Base-by-base conservation (phyloP, 2,888 invertebrate genomes). In the Exocentrus adspersus region DNA sequence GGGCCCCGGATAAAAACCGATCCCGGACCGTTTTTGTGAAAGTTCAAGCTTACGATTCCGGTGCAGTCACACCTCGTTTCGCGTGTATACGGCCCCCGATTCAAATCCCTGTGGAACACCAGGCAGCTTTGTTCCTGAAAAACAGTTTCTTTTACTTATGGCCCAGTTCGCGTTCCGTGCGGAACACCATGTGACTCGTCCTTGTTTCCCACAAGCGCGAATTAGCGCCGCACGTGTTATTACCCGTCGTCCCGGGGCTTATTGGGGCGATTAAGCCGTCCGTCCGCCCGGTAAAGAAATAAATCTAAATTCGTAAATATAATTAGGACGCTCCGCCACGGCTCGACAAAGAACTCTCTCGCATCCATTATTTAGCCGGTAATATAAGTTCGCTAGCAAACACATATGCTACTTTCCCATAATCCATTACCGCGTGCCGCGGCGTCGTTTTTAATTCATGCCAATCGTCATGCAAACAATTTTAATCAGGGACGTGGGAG, bases 351-450 rank as follows among this genome's bases (percentile, higher is more conserved):
- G 67, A 69, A 63, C 56, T 9, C 37, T 50, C 62, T 9, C 37
- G 53, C 62, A 69, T 71, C 67, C 66, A 70, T 70, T 72, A 68
- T 73, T 71, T 64, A 65, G 64, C 32, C 67, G 60, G 20, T 67
- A 65, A 69, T 70, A 70, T 64, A 67, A 60, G 62, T 60, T 66
- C 48, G 68, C 66, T 73, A 70, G 24, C 64, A 72, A n/a, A n/a
- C 75, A 75, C 75, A 75, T 74, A 71, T 77, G 75, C 63, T 65
- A 60, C 54, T 67, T 74, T 76, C 74, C 72, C 76, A 75, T 75
- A 75, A 75, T 75, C 75, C 72, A 74, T 73, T 75, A 72, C 67
- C 70, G n/a, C 62, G 57, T 42, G 24, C 9, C 30, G 58, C 64
- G 59, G 65, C 64, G 61, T 72, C 71, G 71, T 72, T 75, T 73